Conservation (phyloP, 2,113 vertebrate species). For the Talpa occidentalis region DNA sequence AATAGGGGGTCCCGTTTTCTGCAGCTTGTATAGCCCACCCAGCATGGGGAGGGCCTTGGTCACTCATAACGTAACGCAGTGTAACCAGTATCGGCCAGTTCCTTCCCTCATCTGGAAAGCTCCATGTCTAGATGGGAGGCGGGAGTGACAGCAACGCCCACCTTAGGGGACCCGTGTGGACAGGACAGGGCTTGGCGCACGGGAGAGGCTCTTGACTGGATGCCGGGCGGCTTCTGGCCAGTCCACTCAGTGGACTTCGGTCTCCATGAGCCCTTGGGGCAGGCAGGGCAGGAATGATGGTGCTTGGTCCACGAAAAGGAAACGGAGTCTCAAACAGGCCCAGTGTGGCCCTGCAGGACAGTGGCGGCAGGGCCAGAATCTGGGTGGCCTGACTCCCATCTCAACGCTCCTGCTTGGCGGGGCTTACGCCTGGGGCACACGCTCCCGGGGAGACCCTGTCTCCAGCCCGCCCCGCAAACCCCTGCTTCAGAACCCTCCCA, state of each 20-base stretch:
- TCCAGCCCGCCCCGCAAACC: neutral
- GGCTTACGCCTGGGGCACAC: neutral
- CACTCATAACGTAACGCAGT: too few species aligned
- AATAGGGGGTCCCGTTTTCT: neutral
- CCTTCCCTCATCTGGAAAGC: too few species aligned
- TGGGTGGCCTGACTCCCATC: neutral
- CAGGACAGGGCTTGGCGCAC: fast-evolving
- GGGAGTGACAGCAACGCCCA: neutral
- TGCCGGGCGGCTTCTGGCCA: neutral
- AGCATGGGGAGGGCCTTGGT: neutral
- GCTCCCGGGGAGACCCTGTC: neutral
- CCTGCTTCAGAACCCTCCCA: neutral
- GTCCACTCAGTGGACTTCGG: neutral
- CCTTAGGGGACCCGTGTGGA: neutral
- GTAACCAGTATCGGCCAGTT: neutral
- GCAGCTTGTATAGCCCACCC: neutral
- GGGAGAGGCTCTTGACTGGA: neutral
- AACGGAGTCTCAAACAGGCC: neutral
- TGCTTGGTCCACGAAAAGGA: neutral
- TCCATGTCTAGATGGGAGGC: neutral
- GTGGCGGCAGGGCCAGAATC: neutral
- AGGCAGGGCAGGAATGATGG: neutral
- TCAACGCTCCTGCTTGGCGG: neutral
- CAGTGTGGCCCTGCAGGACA: neutral
- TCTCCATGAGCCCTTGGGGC: neutral